phyloP scores from a whole-genome alignment of 2,113 vertebrate species.

The Dipodomys ordii region DNA sequence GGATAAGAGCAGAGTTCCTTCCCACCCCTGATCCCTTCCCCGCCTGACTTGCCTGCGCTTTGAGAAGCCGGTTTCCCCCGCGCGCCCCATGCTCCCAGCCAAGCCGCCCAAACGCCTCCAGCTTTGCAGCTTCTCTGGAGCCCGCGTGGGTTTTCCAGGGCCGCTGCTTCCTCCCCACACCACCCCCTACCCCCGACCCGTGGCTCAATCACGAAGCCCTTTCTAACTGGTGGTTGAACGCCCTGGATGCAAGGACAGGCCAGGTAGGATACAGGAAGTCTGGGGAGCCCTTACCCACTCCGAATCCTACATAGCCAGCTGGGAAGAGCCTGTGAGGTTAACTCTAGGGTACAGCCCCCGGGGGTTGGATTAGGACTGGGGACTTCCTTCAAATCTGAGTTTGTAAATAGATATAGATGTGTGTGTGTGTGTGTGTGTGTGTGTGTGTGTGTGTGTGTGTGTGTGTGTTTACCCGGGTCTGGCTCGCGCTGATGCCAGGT shows the following conservation, averaged over 20 bases:
- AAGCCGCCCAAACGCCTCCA: background rate
- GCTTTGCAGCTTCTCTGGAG: background rate
- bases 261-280: background rate
- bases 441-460: too few relatives aligned
- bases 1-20: background rate
- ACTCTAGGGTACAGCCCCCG: too few relatives aligned
- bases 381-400: background rate
- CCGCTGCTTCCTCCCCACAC: background rate
- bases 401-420: background rate
- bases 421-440: too few relatives aligned
- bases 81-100: background rate
- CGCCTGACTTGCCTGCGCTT: conserved; percentile 39
- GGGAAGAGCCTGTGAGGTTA: background rate
- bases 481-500: background rate
- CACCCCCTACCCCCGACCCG: background rate
- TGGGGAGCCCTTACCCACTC: background rate
- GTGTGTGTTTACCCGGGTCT: too few relatives aligned
- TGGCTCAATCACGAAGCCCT: too few relatives aligned
- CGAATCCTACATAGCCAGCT: background rate
- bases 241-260: background rate
- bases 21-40: background rate
- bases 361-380: background rate
- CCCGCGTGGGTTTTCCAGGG: background rate
- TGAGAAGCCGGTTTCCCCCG: conserved; percentile 8
- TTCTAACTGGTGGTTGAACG: too few relatives aligned